phyloP scores from a whole-genome alignment of 2,797 vertebrate genomes.

The Nothura maculosa region DNA sequence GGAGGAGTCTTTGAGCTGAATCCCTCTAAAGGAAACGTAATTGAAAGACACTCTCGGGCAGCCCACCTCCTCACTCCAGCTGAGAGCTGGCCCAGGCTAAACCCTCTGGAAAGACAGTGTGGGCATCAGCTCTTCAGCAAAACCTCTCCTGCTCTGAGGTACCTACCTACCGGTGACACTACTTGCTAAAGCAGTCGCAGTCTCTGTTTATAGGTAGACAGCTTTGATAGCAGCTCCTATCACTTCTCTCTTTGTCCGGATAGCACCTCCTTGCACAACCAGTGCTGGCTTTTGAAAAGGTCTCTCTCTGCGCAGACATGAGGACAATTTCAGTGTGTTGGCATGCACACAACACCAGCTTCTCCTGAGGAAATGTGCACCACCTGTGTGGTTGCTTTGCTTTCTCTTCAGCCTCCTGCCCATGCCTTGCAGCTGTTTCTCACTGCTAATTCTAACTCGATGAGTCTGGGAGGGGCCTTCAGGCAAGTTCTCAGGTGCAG shows the following conservation, averaged over 20 bases:
- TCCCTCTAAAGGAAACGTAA: not conserved
- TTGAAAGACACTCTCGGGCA: accelerated
- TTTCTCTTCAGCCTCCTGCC: not conserved
- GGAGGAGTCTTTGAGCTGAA: not conserved
- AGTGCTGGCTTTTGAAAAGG: not conserved
- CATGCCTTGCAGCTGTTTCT: not conserved
- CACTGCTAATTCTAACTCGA: not conserved
- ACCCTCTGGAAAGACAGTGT: not conserved
- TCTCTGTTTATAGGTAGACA: not conserved
- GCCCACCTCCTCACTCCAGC: accelerated
- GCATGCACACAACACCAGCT: not conserved
- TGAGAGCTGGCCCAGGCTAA: not conserved
- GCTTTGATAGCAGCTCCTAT: not conserved
- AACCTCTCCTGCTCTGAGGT: not conserved
- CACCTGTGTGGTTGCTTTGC: not conserved
- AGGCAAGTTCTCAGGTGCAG: not conserved
- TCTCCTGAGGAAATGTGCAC: not conserved
- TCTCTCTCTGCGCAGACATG: too few species aligned
- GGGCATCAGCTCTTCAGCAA: not conserved
- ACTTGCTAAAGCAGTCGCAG: not conserved
- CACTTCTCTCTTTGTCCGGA: not conserved
- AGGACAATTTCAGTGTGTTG: not conserved
- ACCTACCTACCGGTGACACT: not conserved
- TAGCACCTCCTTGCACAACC: not conserved
- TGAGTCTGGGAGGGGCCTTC: not conserved